phyloP scores from a whole-genome alignment of 2,113 vertebrate species.

The Colaptes auratus region DNA sequence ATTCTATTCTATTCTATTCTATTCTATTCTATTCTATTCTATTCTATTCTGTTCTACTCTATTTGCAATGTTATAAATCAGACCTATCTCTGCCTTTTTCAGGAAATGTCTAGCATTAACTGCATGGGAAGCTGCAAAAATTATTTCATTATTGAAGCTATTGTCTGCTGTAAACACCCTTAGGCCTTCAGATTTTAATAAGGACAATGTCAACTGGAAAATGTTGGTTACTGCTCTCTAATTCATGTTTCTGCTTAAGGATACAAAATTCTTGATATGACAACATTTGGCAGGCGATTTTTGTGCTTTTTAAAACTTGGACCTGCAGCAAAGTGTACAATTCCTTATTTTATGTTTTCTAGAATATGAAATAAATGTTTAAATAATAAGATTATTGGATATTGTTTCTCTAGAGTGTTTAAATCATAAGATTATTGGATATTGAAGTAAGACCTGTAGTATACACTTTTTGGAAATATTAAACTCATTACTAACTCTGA shows the following conservation, averaged over 20 bases:
- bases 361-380: not conserved
- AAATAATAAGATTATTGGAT: not conserved
- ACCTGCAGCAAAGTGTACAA: not conserved
- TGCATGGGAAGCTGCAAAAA: not conserved
- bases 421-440: not conserved
- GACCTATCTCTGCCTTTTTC: not conserved
- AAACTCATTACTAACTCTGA: not conserved
- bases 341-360: not conserved
- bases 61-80: not conserved
- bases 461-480: not conserved
- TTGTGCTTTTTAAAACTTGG: not conserved
- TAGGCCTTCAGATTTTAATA: not conserved
- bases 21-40: too few species aligned
- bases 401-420: not conserved
- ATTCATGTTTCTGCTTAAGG: not conserved
- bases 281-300: not conserved
- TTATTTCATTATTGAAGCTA: not conserved
- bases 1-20: too few species aligned
- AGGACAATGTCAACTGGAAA: not conserved
- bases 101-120: not conserved
- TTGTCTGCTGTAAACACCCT: not conserved
- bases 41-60: too few species aligned
- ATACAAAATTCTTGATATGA: not conserved
- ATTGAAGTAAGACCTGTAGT: not conserved
- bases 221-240: not conserved